Conservation (phyloP, 2,797 vertebrate species). For the Anas bernieri region DNA sequence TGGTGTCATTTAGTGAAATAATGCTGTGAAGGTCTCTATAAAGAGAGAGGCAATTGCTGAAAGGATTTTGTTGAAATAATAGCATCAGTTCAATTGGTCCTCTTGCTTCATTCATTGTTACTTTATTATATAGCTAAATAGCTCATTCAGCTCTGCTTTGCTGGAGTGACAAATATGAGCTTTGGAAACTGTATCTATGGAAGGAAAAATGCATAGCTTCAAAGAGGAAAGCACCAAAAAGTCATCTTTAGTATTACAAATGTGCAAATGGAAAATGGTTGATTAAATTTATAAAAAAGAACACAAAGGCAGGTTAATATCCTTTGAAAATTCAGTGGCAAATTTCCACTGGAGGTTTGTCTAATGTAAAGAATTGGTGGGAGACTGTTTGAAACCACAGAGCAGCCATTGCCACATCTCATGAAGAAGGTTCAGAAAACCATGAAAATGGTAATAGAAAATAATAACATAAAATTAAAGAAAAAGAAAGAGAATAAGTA, state of each 20-base stretch:
- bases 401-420: neutral
- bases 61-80: slow-evolving; percentile 58
- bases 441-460: neutral
- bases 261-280: neutral
- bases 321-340: neutral
- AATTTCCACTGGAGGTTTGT: neutral
- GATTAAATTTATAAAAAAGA: neutral
- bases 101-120: slow-evolving; percentile 49
- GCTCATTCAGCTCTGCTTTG: slow-evolving; percentile 51
- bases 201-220: neutral
- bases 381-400: neutral
- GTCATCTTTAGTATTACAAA: neutral
- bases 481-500: neutral
- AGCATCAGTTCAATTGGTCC: slow-evolving; percentile 26
- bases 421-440: neutral
- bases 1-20: slow-evolving; percentile 64
- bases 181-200: neutral
- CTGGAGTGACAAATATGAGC: slow-evolving; percentile 43
- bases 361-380: neutral
- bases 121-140: slow-evolving; percentile 61
- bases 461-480: no score
- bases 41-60: slow-evolving; percentile 53
- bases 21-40: slow-evolving; percentile 1
- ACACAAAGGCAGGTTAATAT: neutral
- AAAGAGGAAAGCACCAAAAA: slow-evolving; percentile 5